A percentile compares a stretch with the other conserved stretches of the same genome.
Evolutionary conservation across 2,888 invertebrate genomes (phyloP).

Genomic region (Brachypalpus laphriformis): DNA sequence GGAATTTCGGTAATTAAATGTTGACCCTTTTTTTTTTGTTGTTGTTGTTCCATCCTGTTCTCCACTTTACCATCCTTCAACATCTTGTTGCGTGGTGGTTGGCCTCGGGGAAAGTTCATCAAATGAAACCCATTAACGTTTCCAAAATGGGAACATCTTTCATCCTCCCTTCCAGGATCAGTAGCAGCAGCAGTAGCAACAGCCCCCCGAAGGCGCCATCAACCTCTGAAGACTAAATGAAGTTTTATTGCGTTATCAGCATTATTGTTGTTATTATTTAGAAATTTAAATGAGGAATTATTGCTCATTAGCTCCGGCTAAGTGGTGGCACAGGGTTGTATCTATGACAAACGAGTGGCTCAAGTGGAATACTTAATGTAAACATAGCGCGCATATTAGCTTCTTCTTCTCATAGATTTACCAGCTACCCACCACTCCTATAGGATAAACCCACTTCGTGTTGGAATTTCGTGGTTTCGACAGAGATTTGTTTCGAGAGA

Average conservation of each 20-base stretch:
- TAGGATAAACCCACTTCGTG: background rate
- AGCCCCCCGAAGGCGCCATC: background rate
- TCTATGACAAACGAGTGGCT: slow-evolving; percentile 56
- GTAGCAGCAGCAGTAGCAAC: background rate
- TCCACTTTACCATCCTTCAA: slow-evolving; percentile 10
- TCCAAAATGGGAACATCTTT: slow-evolving; percentile 33
- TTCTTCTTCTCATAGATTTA: slow-evolving; percentile 8
- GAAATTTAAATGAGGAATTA: slow-evolving; percentile 69
- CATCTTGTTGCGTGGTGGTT: slow-evolving; percentile 46
- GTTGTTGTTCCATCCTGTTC: background rate
- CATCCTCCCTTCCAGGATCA: background rate
- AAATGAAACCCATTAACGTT: slow-evolving; percentile 58
- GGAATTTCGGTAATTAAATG: slow-evolving; percentile 70
- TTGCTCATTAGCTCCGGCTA: slow-evolving; percentile 59
- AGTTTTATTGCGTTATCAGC: slow-evolving; percentile 63
- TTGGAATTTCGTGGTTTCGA: slow-evolving; percentile 9
- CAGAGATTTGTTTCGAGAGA: background rate
- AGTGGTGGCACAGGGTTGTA: slow-evolving; percentile 23
- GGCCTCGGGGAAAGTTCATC: slow-evolving; percentile 34
- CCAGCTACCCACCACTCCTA: background rate
- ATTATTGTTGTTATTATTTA: slow-evolving; percentile 53
- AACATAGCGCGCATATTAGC: slow-evolving; percentile 18
- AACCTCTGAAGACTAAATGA: slow-evolving; percentile 42
- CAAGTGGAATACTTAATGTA: slow-evolving; percentile 49
- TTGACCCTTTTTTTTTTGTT: slow-evolving; percentile 64